A percentile compares a stretch with the other conserved stretches of the same genome.
These are phyloP conservation scores for Sceloporus undulatus DNA, from an alignment of 2,113 vertebrate species.

Conservation along the genomic window DNA sequence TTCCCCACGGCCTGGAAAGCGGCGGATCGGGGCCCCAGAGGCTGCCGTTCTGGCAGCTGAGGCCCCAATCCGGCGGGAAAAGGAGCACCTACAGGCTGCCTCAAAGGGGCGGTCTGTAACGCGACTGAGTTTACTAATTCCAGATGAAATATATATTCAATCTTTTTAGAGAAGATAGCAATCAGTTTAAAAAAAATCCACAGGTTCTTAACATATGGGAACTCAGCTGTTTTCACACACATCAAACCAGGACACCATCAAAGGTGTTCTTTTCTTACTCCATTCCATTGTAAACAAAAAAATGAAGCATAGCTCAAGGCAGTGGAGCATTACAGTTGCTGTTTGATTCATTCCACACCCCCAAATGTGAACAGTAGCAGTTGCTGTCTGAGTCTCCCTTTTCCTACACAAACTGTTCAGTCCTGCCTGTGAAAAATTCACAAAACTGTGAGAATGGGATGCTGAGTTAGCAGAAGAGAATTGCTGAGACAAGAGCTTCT, in stretches of 20 bases:
- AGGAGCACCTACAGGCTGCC: too few species aligned
- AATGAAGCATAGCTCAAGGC: too few species aligned
- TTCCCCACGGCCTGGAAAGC: too few species aligned
- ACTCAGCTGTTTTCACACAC: background rate
- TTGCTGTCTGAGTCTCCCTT: too few species aligned
- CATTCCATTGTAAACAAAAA: background rate
- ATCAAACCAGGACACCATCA: background rate
- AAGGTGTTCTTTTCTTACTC: background rate
- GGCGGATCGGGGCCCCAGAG: too few species aligned
- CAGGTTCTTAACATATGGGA: background rate
- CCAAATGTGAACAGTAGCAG: background rate
- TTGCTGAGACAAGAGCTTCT: background rate
- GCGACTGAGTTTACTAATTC: background rate
- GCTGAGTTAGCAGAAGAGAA: background rate
- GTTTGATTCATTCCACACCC: background rate
- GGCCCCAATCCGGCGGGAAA: too few species aligned
- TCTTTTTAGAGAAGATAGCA: background rate
- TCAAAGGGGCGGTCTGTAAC: too few species aligned
- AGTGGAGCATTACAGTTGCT: background rate
- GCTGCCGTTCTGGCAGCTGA: too few species aligned
- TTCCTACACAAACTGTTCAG: background rate
- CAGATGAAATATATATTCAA: background rate
- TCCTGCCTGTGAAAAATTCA: background rate
- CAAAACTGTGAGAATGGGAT: too few species aligned
- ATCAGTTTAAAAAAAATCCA: background rate